phyloP scores from a whole-genome alignment of 2,113 vertebrate genomes.

The Tragelaphus buxtoni region DNA sequence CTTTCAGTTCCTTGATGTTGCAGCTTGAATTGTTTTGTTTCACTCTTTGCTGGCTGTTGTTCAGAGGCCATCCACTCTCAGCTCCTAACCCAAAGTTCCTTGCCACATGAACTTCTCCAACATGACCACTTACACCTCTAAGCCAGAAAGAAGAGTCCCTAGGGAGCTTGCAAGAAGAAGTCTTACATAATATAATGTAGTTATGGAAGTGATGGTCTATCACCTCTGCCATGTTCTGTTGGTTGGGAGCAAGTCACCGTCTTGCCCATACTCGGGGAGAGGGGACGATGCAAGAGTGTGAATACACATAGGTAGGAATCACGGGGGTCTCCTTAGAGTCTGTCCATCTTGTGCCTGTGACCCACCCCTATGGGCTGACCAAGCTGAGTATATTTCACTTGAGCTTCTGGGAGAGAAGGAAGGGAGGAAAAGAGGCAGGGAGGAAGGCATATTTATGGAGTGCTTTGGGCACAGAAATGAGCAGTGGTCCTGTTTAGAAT shows the following conservation, averaged over 20 bases:
- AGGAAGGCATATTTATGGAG: neutral
- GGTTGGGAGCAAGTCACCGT: neutral
- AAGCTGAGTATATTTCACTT: neutral
- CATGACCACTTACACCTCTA: neutral
- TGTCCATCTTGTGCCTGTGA: neutral
- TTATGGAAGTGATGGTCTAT: neutral
- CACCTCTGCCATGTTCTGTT: neutral
- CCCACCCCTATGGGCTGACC: neutral
- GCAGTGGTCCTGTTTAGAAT: neutral
- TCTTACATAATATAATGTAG: fast-evolving
- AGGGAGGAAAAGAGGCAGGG: neutral
- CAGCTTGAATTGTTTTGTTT: neutral
- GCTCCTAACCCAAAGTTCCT: neutral
- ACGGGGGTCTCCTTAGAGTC: neutral
- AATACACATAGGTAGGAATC: neutral
- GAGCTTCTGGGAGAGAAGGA: neutral
- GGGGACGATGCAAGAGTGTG: neutral
- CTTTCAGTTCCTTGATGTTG: neutral
- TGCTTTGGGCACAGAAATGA: neutral
- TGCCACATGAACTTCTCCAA: neutral
- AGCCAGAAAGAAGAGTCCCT: neutral
- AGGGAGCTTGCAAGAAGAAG: neutral
- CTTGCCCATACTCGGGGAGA: neutral
- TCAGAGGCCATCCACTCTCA: neutral
- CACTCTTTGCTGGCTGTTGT: neutral